These are phyloP conservation scores for Hyperoplus lanceolatus DNA, from an alignment of 2,797 vertebrate genomes.

Conservation along the genomic window DNA sequence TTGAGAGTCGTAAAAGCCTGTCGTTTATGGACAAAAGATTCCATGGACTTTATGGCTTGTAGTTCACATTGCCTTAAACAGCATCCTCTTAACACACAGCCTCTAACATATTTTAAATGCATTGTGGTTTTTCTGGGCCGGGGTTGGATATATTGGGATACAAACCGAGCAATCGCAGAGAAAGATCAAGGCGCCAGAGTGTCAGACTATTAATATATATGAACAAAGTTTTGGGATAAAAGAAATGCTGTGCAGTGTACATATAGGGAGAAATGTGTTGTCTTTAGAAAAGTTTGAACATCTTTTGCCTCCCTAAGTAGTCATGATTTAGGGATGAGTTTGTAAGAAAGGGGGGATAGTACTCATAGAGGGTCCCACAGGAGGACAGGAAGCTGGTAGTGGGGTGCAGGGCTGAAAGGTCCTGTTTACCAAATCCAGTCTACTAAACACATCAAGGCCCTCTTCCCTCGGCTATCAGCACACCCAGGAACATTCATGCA, in stretches of 20 bases:
- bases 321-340: conserved; percentile 7
- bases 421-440: conserved; percentile 66
- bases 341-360: not conserved
- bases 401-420: conserved; percentile 37
- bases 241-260: not conserved
- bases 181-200: not conserved
- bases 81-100: not conserved
- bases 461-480: conserved; percentile 55
- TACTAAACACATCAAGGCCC: conserved; percentile 72
- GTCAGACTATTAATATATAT: not conserved
- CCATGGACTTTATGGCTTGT: not conserved
- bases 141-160: not conserved
- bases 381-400: conserved; percentile 57
- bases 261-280: not conserved
- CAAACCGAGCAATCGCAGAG: not conserved
- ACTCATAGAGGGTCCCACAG: conserved; percentile 20
- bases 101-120: not conserved
- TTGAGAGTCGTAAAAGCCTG: not conserved
- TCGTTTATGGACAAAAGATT: not conserved
- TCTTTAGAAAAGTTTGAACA: not conserved
- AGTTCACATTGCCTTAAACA: not conserved
- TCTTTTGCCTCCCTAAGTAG: not conserved
- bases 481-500: conserved; percentile 43
- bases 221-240: not conserved
- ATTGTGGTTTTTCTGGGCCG: not conserved